Evolutionary conservation across 1,140 invertebrate genomes (phyloP), one percentile per base, ranked within the genome.

Genomic region (Protaetia brevitarsis): DNA sequence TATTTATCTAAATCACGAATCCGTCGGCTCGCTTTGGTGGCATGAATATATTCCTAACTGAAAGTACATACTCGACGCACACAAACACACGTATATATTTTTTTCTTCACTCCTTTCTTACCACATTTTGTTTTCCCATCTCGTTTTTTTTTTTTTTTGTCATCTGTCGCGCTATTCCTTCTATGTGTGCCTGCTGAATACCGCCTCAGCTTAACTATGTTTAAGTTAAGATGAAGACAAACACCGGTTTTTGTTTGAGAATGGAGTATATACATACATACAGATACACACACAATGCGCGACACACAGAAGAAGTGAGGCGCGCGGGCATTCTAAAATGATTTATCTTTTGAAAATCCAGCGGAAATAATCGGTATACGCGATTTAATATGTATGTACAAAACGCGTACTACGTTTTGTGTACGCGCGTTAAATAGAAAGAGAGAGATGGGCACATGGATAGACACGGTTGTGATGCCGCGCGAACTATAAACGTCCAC

Each of bases 1-100:
- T 77, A 74, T 77, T 76, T 76, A 75, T 76, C 71, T 75, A 76
- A 74, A 76, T 74, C 72, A 69, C 66, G 70, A 21, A 45, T 21
- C 23, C 67, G 69, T 73, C 76, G 73, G 74, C 69, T 74, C 76
- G 71, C 76, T 77, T 72, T 69, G 16, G 41, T 45, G 41, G 69
- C 67, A 75, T 73, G 73, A 72, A 75, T 75, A n/a, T n/a, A 75
- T 72, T 45, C 71, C 72, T 72, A 73, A 68, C 67, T 68, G 69
- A n/a, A 13, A 16, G 41, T 45, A 45, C 41, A 45, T 45, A 45
- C 68, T 66, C 16, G 41, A 21, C 10, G 16, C 13, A 45, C 36
- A n/a, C n/a, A n/a, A n/a, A n/a, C n/a, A n/a, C n/a, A n/a, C n/a
- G n/a, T n/a, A n/a, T 70, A 41, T 71, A 71, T 63, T 69, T 71